Base-by-base conservation (phyloP, 1,140 invertebrate species). In the Samia ricini region DNA sequence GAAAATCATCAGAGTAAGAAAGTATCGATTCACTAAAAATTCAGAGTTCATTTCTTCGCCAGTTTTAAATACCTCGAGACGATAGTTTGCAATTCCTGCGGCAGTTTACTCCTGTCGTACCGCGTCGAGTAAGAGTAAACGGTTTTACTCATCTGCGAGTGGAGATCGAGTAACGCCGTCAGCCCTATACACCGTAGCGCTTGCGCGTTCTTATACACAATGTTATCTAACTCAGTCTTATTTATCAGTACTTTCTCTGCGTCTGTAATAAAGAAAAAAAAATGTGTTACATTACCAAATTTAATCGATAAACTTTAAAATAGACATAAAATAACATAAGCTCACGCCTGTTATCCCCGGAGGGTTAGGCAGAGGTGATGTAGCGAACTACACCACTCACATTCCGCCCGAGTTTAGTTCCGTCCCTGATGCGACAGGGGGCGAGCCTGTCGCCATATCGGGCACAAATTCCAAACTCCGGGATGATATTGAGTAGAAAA, bases 111-210 rank as follows among this genome's bases (percentile, higher is more conserved):
- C 74, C 94, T 91, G 75, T 94, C 91, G 58, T 88, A 85, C 48
- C 73, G 90, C 49, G 83, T 77, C 22, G 83, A 76, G 78, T 93
- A 93, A 69, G 83, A 81, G 20, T 85, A 90, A n/a, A 94, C 84
- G 23, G 92, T 91, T 64, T 90, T 76, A 23, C 91, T 91, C 0
- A 95, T 74, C 73, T 94, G 92, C 52, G 92, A 89, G 78, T 94
- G 92, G 52, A 94, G 81, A 71, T 95, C 93, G 26, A 94, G 84
- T 0, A 95, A 72, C 23, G 93, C 89, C 52, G 93, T 91, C 15
- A 94, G 83, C 0, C 93, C 89, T 60, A 93, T 92, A 22, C 89
- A 78, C 1, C 91, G 80, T 0, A 94, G 91, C 6, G 85, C 70
- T 60, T 92, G 85, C 20, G 93, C 91, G 22, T 92, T 92, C 69